Evolutionary conservation across 2,797 vertebrate species (phyloP), one percentile per base, ranked within the genome.

Genomic region (Syndactyla subalaris): DNA sequence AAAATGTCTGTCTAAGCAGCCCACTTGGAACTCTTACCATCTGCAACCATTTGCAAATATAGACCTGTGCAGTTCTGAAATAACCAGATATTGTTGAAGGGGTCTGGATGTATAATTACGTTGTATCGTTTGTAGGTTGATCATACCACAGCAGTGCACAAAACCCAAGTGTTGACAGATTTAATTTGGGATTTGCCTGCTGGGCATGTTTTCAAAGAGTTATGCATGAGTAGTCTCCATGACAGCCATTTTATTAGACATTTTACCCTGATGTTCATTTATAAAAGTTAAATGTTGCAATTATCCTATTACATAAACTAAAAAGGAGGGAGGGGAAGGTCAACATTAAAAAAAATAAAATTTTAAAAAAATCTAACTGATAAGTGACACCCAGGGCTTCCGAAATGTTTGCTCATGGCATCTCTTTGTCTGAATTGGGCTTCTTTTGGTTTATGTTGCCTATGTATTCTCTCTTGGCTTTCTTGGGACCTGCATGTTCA

Each of bases 241-340:
- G 91, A 90, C 62, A 84, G 52, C 34, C 76, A 86, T 93, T 93
- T 92, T 79, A 73, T 92, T 84, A 83, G 92, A 88, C 76, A 39
- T 46, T 79, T 88, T 88, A 66, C 14, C 43, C 59, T 81, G 54
- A 45, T 82, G 48, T 66, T 95, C 79, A 84, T 91, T 96, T 95
- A 57, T 45, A 70, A 63, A 89, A 72, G 82, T 73, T 96, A 93
- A 96, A 76, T 88, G 92, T 72, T 93, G 76, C 63, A 88, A 95
- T 97, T 96, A 93, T 59, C 85, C 73, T 55, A 36, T 91, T 92
- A 88, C 6, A 41, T 34, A 72, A 89, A 75, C 20, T 59, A 55
- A 82, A 71, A 43, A 16, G 18, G 59, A 82, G 46, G 15, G 39
- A 59, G 13, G 11, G 13, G 21, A 78, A 26, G 46, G 26, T 57